These are phyloP conservation scores for Crocallis elinguaria DNA, from an alignment of 2,888 invertebrate genomes.

Conservation along the genomic window DNA sequence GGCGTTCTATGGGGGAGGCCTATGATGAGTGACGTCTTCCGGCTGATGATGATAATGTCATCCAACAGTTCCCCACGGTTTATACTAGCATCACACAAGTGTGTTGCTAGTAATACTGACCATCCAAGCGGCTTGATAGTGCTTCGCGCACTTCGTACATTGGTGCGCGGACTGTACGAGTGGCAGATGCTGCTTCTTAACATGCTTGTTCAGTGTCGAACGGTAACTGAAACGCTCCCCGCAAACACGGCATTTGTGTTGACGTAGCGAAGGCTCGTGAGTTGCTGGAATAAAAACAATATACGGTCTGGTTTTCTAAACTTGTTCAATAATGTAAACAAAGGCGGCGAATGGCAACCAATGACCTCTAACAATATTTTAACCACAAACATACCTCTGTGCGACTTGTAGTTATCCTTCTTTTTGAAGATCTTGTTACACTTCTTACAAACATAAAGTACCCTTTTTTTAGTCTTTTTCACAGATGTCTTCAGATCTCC, in stretches of 20 bases:
- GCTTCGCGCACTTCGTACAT: conserved; percentile 55
- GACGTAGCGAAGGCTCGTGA: conserved; percentile 63
- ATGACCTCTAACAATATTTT: background rate
- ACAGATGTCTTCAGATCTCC: conserved; percentile 18
- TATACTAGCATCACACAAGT: no score
- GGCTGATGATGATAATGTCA: no score
- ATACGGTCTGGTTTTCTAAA: no score
- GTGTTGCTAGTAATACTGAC: conserved; percentile 47
- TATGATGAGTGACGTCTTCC: no score
- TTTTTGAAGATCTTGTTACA: conserved; percentile 73
- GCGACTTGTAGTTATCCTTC: conserved; percentile 72
- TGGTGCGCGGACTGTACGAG: conserved; percentile 45
- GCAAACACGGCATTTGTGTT: conserved; percentile 63
- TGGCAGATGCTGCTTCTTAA: conserved; percentile 51
- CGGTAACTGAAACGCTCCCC: conserved; percentile 66
- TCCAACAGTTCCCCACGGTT: no score
- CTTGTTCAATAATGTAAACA: no score
- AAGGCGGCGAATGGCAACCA: background rate
- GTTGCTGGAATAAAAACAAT: conserved; percentile 59
- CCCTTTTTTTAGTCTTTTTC: conserved; percentile 50
- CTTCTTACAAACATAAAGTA: conserved; percentile 60
- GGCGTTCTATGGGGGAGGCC: no score
- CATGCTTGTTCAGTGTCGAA: conserved; percentile 74
- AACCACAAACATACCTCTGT: conserved; percentile 61
- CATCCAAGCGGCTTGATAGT: conserved; percentile 64